Evolutionary conservation across 2,797 vertebrate species (phyloP).

Genomic region (Danio aesculapii): DNA sequence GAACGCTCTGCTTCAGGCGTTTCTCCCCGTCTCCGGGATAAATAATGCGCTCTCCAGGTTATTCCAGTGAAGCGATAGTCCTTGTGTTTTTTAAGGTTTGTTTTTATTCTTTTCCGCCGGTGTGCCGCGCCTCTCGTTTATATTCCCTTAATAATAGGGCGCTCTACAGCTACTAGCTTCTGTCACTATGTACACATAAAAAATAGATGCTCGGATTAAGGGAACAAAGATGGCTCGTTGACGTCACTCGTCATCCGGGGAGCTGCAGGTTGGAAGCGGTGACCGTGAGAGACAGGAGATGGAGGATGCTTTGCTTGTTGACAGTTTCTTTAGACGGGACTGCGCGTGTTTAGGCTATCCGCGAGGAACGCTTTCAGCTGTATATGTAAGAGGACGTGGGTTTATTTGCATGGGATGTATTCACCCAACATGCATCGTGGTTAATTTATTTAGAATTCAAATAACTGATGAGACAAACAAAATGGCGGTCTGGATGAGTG

Average conservation of each 20-base stretch:
- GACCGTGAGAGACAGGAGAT: slow-evolving; percentile 58
- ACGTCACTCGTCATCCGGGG: slow-evolving; percentile 80
- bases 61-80: slow-evolving; percentile 51
- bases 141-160: slow-evolving; percentile 62
- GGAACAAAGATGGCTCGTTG: slow-evolving; percentile 81
- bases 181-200: slow-evolving; percentile 73
- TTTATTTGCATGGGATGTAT: not conserved
- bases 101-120: slow-evolving; percentile 15
- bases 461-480: slow-evolving; percentile 71
- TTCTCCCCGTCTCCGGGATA: slow-evolving; percentile 68
- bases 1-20: slow-evolving; percentile 72
- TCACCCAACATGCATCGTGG: slow-evolving; percentile 33
- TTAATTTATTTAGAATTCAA: slow-evolving; percentile 59
- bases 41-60: slow-evolving; percentile 65
- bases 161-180: slow-evolving; percentile 62
- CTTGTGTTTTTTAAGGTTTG: slow-evolving; percentile 14
- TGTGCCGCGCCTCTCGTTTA: slow-evolving; percentile 63
- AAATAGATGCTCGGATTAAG: slow-evolving; percentile 78
- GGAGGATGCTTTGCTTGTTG: slow-evolving; percentile 19
- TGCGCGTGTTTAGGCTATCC: not conserved
- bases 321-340: not conserved
- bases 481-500: slow-evolving; percentile 76
- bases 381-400: not conserved
- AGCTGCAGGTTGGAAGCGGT: slow-evolving; percentile 76
- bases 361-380: not conserved